Conservation (phyloP, 2,113 vertebrate species). For the Malurus elegans region DNA sequence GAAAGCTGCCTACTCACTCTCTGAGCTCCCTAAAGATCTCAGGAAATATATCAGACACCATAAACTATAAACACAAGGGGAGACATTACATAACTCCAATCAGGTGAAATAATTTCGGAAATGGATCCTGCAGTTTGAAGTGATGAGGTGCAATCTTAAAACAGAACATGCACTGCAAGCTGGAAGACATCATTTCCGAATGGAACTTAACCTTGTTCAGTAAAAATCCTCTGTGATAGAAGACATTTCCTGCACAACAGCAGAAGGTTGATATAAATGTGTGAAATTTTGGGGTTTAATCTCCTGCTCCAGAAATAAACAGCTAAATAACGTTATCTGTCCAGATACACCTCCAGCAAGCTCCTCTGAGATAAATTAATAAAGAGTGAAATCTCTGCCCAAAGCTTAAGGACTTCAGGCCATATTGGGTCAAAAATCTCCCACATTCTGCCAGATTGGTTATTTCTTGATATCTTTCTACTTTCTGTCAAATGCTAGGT, state of each 20-base stretch:
- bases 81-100: neutral
- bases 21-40: neutral
- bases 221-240: neutral
- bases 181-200: rapidly evolving
- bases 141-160: neutral
- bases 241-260: neutral
- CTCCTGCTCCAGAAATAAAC: neutral
- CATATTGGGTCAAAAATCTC: neutral
- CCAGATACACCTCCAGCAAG: neutral
- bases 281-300: neutral
- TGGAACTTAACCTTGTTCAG: neutral
- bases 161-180: neutral
- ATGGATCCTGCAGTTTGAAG: neutral
- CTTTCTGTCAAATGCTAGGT: neutral
- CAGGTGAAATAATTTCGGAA: neutral
- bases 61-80: neutral
- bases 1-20: neutral
- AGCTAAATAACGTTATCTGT: neutral
- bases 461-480: neutral
- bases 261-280: neutral
- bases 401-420: neutral
- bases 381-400: neutral
- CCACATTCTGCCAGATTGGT: neutral
- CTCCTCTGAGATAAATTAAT: neutral
- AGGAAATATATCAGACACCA: neutral